Percentiles rank a stretch among this genome's conserved stretches.
phyloP scores from a whole-genome alignment of 53 echinoderm and acorn worm genomes.

The Zoroaster sp. region DNA sequence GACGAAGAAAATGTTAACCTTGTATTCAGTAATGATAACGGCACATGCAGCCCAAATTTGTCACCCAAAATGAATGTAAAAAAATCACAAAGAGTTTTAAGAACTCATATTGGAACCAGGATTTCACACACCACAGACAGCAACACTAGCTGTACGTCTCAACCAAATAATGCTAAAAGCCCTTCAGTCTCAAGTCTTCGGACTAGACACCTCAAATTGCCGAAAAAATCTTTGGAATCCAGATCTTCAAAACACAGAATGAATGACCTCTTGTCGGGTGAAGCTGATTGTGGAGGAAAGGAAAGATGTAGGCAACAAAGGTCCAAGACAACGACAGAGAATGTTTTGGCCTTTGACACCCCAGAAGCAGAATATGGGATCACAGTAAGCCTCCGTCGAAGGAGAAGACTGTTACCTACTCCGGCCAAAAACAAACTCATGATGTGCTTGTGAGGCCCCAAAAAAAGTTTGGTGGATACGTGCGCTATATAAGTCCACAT shows the following conservation, averaged over 20 bases:
- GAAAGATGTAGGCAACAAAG: neutral
- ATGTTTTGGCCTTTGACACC: slow-evolving; percentile 74
- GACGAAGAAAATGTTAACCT: neutral
- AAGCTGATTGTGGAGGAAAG: neutral
- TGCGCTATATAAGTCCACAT: too few relatives aligned
- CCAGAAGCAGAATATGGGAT: slow-evolving; percentile 83
- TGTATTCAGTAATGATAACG: too few relatives aligned
- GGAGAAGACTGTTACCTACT: slow-evolving; percentile 67
- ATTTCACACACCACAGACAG: neutral
- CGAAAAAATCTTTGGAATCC: neutral
- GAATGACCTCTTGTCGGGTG: neutral
- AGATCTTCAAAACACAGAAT: neutral
- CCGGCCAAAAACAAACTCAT: slow-evolving; percentile 51
- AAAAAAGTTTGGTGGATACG: neutral
- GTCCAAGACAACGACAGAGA: neutral
- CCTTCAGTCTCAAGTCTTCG: neutral
- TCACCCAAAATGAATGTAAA: neutral
- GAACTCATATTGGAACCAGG: neutral
- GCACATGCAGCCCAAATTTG: too few relatives aligned
- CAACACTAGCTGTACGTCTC: neutral
- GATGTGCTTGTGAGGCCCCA: neutral
- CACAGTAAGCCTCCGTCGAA: slow-evolving; percentile 55
- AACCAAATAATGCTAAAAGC: neutral
- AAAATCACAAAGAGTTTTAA: neutral
- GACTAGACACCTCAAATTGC: neutral